These are phyloP conservation scores for Holothuria leucospilota DNA, from an alignment of 53 echinoderm and acorn worm species.

Conservation along the genomic window DNA sequence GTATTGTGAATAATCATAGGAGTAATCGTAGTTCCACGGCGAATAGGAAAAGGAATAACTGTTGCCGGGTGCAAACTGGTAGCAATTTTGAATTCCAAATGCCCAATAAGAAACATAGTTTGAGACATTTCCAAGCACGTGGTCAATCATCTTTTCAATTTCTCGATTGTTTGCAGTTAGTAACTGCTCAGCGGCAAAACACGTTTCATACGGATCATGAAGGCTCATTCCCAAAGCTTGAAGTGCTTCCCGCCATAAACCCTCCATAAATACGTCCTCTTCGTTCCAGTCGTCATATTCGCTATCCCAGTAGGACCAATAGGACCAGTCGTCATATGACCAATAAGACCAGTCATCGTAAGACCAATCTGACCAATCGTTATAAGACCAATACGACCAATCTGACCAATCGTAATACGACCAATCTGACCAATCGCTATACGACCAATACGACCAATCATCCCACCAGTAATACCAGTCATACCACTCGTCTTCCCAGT, in stretches of 20 bases:
- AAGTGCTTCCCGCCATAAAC: not conserved
- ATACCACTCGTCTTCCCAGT: slow-evolving; percentile 1
- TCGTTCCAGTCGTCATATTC: slow-evolving; percentile 25
- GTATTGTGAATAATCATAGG: slow-evolving; percentile 1
- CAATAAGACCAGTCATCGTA: not conserved
- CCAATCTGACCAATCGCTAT: not conserved
- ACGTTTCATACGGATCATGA: slow-evolving; percentile 19
- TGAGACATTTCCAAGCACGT: slow-evolving; percentile 11
- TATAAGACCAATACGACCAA: not conserved
- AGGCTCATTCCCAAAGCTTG: not conserved
- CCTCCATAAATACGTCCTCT: not conserved
- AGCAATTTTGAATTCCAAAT: slow-evolving; percentile 2
- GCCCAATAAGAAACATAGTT: slow-evolving; percentile 13
- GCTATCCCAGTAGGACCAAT: not conserved
- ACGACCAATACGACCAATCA: not conserved
- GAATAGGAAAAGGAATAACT: not conserved
- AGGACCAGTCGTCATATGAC: not conserved
- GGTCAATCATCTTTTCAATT: not conserved
- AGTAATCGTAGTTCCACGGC: not conserved
- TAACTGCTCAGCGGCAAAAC: slow-evolving; percentile 12
- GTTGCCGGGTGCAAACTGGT: not conserved
- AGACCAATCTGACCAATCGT: not conserved
- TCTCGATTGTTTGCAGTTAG: not conserved
- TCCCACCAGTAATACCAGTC: slow-evolving; percentile 10
- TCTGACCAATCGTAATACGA: not conserved